phyloP scores from a whole-genome alignment of 2,113 vertebrate species.

The Myotis lucifugus region DNA sequence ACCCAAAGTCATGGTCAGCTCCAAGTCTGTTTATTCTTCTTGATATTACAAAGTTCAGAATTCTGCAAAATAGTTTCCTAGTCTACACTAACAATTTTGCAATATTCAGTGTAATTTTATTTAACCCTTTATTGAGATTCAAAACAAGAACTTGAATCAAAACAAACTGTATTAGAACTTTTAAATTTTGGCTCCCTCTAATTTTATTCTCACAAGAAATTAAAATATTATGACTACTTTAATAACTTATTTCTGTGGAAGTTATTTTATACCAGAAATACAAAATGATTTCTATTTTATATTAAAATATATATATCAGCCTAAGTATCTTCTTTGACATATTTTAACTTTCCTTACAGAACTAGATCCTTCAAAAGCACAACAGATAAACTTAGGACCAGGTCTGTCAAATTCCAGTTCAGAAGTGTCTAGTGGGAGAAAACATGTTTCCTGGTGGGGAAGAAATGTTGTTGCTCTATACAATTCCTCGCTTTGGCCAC shows the following conservation, averaged over 20 bases:
- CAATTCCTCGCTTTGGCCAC: slow-evolving; percentile 66
- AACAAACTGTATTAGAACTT: slow-evolving; percentile 23
- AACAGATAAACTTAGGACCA: not conserved
- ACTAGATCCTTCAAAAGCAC: slow-evolving; percentile 15
- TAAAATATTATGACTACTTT: slow-evolving; percentile 50
- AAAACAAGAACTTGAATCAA: slow-evolving; percentile 37
- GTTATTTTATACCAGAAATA: slow-evolving; percentile 9
- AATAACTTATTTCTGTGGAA: slow-evolving; percentile 36
- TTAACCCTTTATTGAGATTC: slow-evolving; percentile 48
- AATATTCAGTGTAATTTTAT: slow-evolving; percentile 3
- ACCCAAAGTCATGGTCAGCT: not conserved
- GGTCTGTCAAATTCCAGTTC: not conserved
- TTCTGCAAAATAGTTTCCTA: slow-evolving; percentile 9
- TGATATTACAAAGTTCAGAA: not conserved
- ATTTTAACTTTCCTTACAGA: slow-evolving; percentile 42
- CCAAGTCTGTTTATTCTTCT: not conserved
- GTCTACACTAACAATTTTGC: not conserved
- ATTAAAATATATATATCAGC: not conserved
- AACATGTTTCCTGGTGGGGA: not conserved
- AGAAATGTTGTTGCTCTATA: slow-evolving; percentile 39
- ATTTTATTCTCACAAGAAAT: slow-evolving; percentile 52
- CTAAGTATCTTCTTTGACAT: not conserved
- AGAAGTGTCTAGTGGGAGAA: not conserved
- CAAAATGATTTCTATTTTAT: not conserved
- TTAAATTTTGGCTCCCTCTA: not conserved